Evolutionary conservation across 2,797 vertebrate species (phyloP).

Genomic region (Ibycter americanus): DNA sequence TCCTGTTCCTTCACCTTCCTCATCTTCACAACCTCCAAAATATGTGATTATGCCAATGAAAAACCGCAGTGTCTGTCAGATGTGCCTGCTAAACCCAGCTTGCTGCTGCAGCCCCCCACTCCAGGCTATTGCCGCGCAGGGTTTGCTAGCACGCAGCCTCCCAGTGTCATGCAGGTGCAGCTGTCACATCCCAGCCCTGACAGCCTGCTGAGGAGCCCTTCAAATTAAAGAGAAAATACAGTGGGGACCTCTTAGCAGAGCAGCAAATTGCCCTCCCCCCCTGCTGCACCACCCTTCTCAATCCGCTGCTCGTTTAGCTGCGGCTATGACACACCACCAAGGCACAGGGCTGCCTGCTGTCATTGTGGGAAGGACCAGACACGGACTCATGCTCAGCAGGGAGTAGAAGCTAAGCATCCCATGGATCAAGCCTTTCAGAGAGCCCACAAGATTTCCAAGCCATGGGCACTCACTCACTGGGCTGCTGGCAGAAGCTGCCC

Average conservation of each 20-base stretch:
- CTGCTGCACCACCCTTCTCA: neutral
- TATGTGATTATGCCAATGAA: neutral
- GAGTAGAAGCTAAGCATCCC: neutral
- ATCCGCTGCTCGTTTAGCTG: neutral
- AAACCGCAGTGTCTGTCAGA: neutral
- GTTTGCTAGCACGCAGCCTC: neutral
- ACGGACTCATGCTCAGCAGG: neutral
- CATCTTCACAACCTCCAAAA: neutral
- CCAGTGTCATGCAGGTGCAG: neutral
- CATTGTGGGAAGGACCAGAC: neutral
- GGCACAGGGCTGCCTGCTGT: rapidly evolving
- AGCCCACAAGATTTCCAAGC: neutral
- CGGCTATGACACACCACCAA: neutral
- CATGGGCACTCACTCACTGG: rapidly evolving
- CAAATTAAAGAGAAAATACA: neutral
- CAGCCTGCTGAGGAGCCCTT: neutral
- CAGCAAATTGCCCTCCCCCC: neutral
- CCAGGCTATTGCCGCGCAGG: neutral
- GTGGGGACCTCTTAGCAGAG: neutral
- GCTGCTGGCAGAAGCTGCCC: neutral
- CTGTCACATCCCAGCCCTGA: neutral
- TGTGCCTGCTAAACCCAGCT: neutral
- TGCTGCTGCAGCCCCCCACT: neutral
- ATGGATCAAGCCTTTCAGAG: neutral
- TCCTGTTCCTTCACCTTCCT: neutral